These are phyloP conservation scores for Hemiscyllium ocellatum DNA, from an alignment of 2,113 vertebrate genomes.

Conservation along the genomic window DNA sequence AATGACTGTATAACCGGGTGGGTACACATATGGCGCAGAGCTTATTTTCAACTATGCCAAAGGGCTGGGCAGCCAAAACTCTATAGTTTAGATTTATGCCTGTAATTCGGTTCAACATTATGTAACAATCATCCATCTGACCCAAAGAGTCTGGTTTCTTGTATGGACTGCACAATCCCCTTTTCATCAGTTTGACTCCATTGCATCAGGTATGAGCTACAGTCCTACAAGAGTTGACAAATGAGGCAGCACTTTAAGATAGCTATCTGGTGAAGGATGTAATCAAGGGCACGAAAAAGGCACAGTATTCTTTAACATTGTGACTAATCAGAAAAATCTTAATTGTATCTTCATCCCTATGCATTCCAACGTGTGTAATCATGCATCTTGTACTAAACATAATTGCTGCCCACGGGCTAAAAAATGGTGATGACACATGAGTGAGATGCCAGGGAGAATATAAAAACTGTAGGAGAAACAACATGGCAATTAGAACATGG, in stretches of 20 bases:
- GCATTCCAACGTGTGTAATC: not conserved
- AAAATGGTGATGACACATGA: not conserved
- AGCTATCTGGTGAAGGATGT: not conserved
- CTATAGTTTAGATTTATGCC: not conserved
- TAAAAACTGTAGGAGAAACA: not conserved
- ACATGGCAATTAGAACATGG: not conserved
- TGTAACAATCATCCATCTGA: not conserved
- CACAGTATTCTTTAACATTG: not conserved
- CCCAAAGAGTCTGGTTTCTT: not conserved
- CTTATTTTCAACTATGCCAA: not conserved
- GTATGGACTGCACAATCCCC: not conserved
- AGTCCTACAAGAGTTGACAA: not conserved
- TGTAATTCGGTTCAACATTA: not conserved
- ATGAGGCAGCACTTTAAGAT: not conserved
- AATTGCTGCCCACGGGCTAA: not conserved
- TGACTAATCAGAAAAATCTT: not conserved
- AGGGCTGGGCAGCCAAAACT: not conserved
- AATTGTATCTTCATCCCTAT: not conserved
- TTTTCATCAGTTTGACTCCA: not conserved
- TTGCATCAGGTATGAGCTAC: not conserved
- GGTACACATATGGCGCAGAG: not conserved
- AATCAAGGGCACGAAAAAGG: not conserved
- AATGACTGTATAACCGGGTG: not conserved
- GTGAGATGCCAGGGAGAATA: not conserved
- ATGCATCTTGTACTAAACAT: not conserved